Conservation (phyloP, 2,797 vertebrate genomes). For the Pipistrellus kuhlii region DNA sequence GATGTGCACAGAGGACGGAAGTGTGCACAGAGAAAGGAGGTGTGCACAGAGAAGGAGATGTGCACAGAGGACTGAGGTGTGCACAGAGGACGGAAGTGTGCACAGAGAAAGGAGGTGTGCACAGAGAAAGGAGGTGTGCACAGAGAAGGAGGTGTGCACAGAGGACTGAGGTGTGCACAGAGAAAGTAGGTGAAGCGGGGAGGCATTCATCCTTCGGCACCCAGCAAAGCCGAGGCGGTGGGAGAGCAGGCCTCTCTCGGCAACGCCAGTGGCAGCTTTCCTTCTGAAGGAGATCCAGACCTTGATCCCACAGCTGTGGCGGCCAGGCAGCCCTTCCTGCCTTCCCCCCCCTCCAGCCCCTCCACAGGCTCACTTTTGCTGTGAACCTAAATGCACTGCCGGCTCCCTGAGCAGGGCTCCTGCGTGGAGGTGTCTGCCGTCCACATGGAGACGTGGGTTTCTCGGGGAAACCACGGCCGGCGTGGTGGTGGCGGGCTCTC, state of each 20-base stretch:
- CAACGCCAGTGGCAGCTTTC: conserved; percentile 76
- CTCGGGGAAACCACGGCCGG: not conserved
- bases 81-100: too few species aligned
- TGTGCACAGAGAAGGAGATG: too few species aligned
- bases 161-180: too few species aligned
- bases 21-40: too few species aligned
- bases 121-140: too few species aligned
- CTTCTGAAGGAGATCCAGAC: conserved; percentile 60
- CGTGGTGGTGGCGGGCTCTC: conserved; percentile 26
- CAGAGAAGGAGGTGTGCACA: too few species aligned
- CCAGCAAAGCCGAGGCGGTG: not conserved
- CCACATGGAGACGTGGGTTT: not conserved
- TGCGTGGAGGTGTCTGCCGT: not conserved
- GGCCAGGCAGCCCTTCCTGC: not conserved
- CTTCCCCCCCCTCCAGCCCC: accelerated
- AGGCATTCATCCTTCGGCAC: not conserved
- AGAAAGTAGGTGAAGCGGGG: not conserved
- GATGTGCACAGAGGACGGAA: too few species aligned
- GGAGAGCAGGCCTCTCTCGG: not conserved
- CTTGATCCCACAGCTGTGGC: too few species aligned
- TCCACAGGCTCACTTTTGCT: accelerated
- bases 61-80: too few species aligned
- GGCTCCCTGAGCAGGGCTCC: not conserved
- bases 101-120: too few species aligned
- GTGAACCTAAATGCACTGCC: not conserved